Evolutionary conservation across 2,113 vertebrate genomes (phyloP), one percentile per base, ranked within the genome.

Genomic region (Felis chaus): DNA sequence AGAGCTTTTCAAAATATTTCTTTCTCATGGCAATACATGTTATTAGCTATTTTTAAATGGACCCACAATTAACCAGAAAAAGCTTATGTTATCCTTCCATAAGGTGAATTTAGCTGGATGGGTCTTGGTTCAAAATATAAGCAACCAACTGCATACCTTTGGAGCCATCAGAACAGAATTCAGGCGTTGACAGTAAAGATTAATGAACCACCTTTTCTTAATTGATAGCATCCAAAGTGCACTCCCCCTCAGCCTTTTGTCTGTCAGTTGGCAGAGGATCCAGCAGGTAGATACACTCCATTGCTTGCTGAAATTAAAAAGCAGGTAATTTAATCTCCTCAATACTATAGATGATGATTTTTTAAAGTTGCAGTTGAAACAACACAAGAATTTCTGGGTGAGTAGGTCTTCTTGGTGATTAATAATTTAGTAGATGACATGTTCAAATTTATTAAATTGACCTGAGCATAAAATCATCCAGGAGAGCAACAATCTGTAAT

Each of bases 371-470:
- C 69, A 23, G 18, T 61, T 96, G 96, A 93, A 98, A 90, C 78
- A 95, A 89, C 61, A 63, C 55, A 95, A 91, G 2, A 95, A 2
- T 98, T 98, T 98, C 92, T 93, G 78, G 89, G 63, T 97, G 91
- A 94, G 93, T 92, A 97, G 91, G 71, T 97, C 97, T 98, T 96
- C 96, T 97, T 95, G 76, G 87, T 74, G 71, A 96, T 97, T 98
- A 95, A 96, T 98, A 97, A 98, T 98, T 98, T 95, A 97, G 85
- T 90, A 98, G 94, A 79, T 95, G 95, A 96, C 95, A 98, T 82
- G 68, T 94, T 98, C 81, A 90, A 80, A 98, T 98, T 97, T 98
- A 98, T 98, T 98, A 98, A 98, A 96, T 83, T 94, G 84, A 90
- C 61, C 92, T 98, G 94, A 98, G 94, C 71, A 81, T 98, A 98